Evolutionary conservation across 2,113 vertebrate species (phyloP).

Genomic region (Calidris pugnax): DNA sequence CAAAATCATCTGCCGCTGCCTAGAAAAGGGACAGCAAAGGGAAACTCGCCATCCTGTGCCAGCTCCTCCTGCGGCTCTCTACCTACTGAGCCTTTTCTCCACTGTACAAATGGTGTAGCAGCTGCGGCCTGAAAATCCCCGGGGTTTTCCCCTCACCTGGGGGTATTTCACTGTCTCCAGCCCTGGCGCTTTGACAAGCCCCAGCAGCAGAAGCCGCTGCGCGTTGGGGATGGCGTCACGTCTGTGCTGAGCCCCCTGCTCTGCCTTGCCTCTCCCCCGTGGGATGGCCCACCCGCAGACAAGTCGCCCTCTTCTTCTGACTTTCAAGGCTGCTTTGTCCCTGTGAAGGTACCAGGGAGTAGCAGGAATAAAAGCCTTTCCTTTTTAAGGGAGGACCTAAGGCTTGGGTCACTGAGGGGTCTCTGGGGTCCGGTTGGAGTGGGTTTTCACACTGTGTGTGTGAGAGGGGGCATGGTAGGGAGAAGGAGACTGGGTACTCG

Average conservation of each 20-base stretch:
- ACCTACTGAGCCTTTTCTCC: neutral
- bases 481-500: neutral
- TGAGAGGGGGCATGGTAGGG: neutral
- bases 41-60: neutral
- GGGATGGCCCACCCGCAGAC: neutral
- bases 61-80: neutral
- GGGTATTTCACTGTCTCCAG: neutral
- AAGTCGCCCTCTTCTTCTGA: neutral
- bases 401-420: neutral
- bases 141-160: neutral
- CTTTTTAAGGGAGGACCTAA: neutral
- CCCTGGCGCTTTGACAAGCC: neutral
- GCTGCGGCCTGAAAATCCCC: neutral
- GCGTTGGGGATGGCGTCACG: neutral
- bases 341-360: neutral
- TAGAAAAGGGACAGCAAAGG: neutral
- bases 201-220: neutral
- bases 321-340: neutral
- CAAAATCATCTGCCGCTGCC: conserved; percentile 6
- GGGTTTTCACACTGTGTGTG: neutral
- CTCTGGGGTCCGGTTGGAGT: neutral
- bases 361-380: neutral
- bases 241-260: rapidly evolving
- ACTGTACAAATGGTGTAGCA: neutral
- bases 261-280: rapidly evolving